Evolutionary conservation across 2,797 vertebrate genomes (phyloP), one percentile per base, ranked within the genome.

Genomic region (Knipowitschia caucasica): DNA sequence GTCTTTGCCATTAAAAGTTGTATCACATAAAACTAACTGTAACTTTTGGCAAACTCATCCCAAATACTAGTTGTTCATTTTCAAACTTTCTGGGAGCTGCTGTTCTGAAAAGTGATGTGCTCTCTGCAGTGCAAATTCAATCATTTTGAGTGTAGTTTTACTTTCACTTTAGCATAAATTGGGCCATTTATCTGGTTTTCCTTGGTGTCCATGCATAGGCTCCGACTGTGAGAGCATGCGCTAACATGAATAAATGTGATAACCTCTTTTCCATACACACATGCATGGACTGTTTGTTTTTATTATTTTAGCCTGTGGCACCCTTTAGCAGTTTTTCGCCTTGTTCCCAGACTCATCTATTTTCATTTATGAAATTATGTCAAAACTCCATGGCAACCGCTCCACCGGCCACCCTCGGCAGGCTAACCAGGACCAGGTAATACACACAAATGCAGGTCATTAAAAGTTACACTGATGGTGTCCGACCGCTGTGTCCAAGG

Each of bases 351-450:
- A 80, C 75, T 85, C 79, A 86, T 88, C 83, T 84, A 84, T 86
- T 86, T 65, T 83, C 71, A 79, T 86, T 79, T 79, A 77, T 80
- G 66, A 88, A 81, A 84, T 81, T 62, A 82, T 88, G 79, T 85
- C 83, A 86, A 81, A 85, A 84, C 76, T 82, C 85, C 79, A 81
- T 86, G 77, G 82, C 77, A 86, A 82, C 83, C 75, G 70, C 59
- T 78, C 59, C 53, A 73, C 67, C 62, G 67, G 66, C 75, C 67
- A 71, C 79, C 76, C 55, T 34, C 42, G 75, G 81, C 70, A 51
- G 67, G 57, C 69, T 80, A 77, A 84, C 76, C 69, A 81, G 68
- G 55, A 66, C 21, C 27, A 68, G 51, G 44, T 26, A 60, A 46
- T 27, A 68, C 60, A 67, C 56, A 47, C 53, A 53, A 55, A 61